Evolutionary conservation across 2,888 invertebrate genomes (phyloP).

Genomic region (Dasypogon diadema): DNA sequence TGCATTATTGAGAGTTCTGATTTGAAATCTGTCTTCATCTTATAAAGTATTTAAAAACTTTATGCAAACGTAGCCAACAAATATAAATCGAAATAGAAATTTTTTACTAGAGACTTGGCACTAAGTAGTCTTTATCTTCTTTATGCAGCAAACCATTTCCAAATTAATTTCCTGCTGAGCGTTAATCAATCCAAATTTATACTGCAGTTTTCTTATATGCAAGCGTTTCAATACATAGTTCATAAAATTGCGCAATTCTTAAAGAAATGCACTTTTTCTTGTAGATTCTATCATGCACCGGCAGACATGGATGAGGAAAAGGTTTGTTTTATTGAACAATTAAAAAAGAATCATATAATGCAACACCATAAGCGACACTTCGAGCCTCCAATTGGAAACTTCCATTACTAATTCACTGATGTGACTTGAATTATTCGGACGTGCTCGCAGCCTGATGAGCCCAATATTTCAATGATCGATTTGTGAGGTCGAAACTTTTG

Average conservation of each 20-base stretch:
- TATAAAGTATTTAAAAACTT: too few species aligned
- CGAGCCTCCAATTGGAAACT: neutral
- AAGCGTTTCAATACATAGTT: neutral
- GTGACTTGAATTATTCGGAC: conserved; percentile 22
- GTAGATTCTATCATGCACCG: neutral
- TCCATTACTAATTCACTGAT: neutral
- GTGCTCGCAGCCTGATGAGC: neutral
- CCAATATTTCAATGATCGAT: conserved; percentile 12
- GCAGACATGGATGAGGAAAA: too few species aligned
- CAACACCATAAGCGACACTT: neutral
- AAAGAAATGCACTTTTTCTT: neutral
- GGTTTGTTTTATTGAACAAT: too few species aligned
- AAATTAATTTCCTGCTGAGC: conserved; percentile 48
- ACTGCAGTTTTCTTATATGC: conserved; percentile 3
- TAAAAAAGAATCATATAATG: neutral
- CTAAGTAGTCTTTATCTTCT: neutral
- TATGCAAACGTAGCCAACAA: too few species aligned
- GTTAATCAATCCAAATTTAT: conserved; percentile 39
- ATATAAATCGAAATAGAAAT: neutral
- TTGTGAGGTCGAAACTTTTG: neutral
- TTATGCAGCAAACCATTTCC: neutral
- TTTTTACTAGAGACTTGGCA: neutral
- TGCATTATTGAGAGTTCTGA: neutral
- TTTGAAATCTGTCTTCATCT: neutral
- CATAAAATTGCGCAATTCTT: conserved; percentile 1